A percentile compares a stretch with the other conserved stretches of the same genome.
Evolutionary conservation across 64 coral and sea anemone genomes (phyloP).

Genomic region (Actinia equina): DNA sequence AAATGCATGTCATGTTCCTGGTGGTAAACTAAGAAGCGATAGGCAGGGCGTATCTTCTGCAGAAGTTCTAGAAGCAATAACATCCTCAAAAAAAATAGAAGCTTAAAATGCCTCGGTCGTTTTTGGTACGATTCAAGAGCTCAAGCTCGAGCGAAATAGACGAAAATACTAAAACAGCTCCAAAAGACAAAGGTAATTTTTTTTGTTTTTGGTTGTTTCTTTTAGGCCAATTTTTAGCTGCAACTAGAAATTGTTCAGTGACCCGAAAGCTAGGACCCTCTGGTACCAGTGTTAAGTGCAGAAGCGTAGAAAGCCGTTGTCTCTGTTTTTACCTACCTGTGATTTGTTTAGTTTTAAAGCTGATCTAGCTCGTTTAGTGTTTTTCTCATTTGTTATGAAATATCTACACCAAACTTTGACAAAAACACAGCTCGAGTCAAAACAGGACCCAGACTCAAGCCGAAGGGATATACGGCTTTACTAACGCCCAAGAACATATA

Average conservation of each 20-base stretch:
- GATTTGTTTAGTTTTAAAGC: neutral
- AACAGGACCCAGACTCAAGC: neutral
- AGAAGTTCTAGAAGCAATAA: neutral
- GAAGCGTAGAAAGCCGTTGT: conserved; percentile 12
- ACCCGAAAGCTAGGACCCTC: neutral
- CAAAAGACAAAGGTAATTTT: neutral
- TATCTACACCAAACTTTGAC: neutral
- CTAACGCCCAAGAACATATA: neutral
- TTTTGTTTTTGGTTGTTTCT: neutral
- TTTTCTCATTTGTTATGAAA: neutral
- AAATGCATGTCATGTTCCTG: neutral
- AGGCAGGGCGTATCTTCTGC: neutral
- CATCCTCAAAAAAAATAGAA: neutral
- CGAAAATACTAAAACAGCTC: neutral
- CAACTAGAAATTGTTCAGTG: neutral
- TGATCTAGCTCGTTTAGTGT: neutral
- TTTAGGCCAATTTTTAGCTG: neutral
- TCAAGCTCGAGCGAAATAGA: neutral
- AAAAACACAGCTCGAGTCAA: neutral
- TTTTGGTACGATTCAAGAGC: neutral
- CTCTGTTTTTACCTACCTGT: neutral
- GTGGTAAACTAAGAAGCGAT: neutral
- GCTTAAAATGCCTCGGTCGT: neutral
- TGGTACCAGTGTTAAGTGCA: neutral
- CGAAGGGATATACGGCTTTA: neutral